phyloP scores from a whole-genome alignment of 2,888 invertebrate species.

The Phengaris arion region DNA sequence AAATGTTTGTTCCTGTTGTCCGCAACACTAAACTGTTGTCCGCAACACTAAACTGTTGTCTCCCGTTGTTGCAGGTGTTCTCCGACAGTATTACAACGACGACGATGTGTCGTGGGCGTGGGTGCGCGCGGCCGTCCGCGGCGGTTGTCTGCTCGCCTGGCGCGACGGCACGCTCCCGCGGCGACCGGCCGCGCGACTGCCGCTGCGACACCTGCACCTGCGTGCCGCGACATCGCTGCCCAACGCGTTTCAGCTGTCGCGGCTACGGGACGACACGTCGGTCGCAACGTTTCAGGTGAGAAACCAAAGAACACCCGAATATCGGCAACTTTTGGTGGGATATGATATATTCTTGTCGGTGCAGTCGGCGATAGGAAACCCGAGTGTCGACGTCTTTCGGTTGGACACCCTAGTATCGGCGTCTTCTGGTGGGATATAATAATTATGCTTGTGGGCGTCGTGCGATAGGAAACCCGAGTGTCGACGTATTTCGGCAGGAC shows the following conservation, averaged over 20 bases:
- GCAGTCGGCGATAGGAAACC: too few relatives aligned
- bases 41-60: background rate
- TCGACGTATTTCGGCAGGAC: too few relatives aligned
- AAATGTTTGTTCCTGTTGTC: background rate
- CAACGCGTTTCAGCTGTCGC: slow-evolving; percentile 72
- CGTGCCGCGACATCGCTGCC: slow-evolving; percentile 61
- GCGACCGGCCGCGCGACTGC: slow-evolving; percentile 63
- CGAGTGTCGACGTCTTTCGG: too few relatives aligned
- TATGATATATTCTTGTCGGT: too few relatives aligned
- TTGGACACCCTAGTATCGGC: too few relatives aligned
- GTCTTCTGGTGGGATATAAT: too few relatives aligned
- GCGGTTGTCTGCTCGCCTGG: slow-evolving; percentile 70
- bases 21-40: background rate
- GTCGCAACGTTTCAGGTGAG: slow-evolving; percentile 75
- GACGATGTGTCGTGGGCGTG: slow-evolving; percentile 65
- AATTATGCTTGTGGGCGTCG: too few relatives aligned
- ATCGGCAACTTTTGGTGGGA: too few relatives aligned
- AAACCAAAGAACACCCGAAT: background rate
- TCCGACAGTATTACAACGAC: slow-evolving; percentile 71
- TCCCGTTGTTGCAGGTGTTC: slow-evolving; percentile 54
- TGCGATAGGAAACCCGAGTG: too few relatives aligned
- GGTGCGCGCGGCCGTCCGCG: slow-evolving; percentile 70
- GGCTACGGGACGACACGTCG: slow-evolving; percentile 68
- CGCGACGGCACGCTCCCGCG: slow-evolving; percentile 73
- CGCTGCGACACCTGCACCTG: slow-evolving; percentile 65